Conservation (phyloP, 2,113 vertebrate species). For the Peucedramus taeniatus region DNA sequence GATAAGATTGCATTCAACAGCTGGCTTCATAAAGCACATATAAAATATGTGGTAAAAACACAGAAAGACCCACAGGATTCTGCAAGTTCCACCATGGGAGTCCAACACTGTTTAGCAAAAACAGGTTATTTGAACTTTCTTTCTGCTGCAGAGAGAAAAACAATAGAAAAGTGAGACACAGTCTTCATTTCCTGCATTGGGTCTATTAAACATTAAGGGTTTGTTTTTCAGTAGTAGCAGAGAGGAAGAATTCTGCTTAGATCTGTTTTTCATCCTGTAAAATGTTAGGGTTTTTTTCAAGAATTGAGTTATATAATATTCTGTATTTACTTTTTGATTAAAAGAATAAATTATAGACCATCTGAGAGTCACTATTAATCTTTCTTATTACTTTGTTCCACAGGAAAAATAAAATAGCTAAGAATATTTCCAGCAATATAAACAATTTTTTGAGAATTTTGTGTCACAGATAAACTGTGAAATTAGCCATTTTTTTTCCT, state of each 20-base stretch:
- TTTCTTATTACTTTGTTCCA: slow-evolving; percentile 11
- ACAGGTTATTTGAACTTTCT: neutral
- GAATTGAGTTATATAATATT: neutral
- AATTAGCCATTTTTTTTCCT: slow-evolving; percentile 3
- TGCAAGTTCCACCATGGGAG: neutral
- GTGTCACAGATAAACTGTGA: slow-evolving; percentile 27
- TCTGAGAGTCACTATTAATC: neutral
- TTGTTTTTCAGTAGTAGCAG: neutral
- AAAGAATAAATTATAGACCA: slow-evolving; percentile 6
- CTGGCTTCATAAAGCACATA: neutral
- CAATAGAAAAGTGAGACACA: neutral
- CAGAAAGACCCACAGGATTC: neutral
- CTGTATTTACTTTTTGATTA: slow-evolving; percentile 16
- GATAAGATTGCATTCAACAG: slow-evolving; percentile 1
- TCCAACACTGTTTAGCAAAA: neutral
- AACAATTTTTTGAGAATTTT: slow-evolving; percentile 4
- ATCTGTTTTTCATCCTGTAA: neutral
- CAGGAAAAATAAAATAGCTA: neutral
- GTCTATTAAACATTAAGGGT: neutral
- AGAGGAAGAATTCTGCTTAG: neutral
- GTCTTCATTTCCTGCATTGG: neutral
- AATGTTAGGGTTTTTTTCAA: neutral
- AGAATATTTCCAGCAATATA: slow-evolving; percentile 1
- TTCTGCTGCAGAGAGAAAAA: neutral
- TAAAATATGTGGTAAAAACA: neutral